These are phyloP conservation scores for Myotis davidii DNA, from an alignment of 2,113 vertebrate genomes.

Conservation along the genomic window DNA sequence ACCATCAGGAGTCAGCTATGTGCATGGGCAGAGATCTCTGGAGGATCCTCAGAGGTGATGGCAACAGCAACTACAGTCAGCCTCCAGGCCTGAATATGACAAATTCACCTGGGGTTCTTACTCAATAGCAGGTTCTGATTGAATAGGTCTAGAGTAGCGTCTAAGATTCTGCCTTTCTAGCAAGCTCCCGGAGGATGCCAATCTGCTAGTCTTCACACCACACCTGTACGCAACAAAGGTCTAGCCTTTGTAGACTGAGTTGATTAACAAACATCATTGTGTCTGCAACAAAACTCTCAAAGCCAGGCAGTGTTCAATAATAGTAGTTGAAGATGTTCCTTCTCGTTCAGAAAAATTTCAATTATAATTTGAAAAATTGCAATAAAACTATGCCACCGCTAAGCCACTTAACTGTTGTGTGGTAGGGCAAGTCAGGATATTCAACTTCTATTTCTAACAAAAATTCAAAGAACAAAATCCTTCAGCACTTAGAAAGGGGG, in stretches of 20 bases:
- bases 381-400: neutral
- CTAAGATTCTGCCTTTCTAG: neutral
- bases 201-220: neutral
- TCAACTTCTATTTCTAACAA: neutral
- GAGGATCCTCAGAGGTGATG: neutral
- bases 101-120: neutral
- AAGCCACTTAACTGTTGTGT: neutral
- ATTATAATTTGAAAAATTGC: neutral
- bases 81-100: neutral
- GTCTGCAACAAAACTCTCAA: neutral
- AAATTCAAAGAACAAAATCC: neutral
- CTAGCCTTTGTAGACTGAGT: neutral
- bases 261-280: neutral
- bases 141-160: neutral
- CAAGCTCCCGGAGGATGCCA: neutral
- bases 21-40: neutral
- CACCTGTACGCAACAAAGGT: neutral
- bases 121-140: neutral
- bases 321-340: neutral
- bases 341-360: slow-evolving; percentile 18
- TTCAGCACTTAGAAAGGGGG: neutral
- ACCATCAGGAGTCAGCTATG: neutral
- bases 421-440: neutral
- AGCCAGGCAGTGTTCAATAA: neutral
- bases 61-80: neutral